phyloP scores from a whole-genome alignment of 2,113 vertebrate species.

The Buteo buteo region DNA sequence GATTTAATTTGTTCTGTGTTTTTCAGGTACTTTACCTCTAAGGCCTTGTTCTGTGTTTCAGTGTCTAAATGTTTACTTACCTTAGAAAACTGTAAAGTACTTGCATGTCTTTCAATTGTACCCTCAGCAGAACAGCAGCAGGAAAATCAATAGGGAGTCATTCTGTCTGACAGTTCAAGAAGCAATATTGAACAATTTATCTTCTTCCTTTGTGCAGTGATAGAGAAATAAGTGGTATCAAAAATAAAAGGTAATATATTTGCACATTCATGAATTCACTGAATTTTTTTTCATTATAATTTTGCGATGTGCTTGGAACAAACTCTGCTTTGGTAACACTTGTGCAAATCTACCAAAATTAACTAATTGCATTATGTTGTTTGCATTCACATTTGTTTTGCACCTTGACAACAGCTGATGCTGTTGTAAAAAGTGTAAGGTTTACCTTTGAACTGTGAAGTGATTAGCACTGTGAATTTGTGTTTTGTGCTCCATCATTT shows the following conservation, averaged over 20 bases:
- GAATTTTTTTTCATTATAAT: neutral
- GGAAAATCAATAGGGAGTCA: constrained; percentile 35
- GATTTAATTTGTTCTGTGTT: neutral
- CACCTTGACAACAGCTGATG: constrained; percentile 1
- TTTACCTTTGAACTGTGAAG: constrained; percentile 35
- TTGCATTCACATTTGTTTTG: constrained; percentile 25
- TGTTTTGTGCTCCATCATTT: neutral
- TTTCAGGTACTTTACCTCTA: neutral
- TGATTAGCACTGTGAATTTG: neutral
- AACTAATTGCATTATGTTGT: constrained; percentile 47
- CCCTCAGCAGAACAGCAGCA: constrained; percentile 3
- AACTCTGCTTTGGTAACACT: constrained; percentile 15
- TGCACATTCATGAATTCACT: neutral
- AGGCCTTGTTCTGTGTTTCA: neutral
- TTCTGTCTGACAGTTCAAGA: neutral
- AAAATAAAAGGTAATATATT: neutral
- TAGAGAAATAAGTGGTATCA: neutral
- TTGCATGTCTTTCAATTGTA: constrained; percentile 4
- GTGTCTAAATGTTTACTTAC: constrained; percentile 7
- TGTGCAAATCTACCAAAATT: constrained; percentile 25
- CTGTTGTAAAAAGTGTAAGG: neutral
- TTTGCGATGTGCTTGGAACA: neutral
- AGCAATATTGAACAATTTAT: neutral
- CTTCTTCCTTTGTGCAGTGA: neutral
- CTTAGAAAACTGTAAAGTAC: neutral